These are phyloP conservation scores for Cetonia aurata DNA, from an alignment of 2,888 invertebrate genomes.

Conservation along the genomic window DNA sequence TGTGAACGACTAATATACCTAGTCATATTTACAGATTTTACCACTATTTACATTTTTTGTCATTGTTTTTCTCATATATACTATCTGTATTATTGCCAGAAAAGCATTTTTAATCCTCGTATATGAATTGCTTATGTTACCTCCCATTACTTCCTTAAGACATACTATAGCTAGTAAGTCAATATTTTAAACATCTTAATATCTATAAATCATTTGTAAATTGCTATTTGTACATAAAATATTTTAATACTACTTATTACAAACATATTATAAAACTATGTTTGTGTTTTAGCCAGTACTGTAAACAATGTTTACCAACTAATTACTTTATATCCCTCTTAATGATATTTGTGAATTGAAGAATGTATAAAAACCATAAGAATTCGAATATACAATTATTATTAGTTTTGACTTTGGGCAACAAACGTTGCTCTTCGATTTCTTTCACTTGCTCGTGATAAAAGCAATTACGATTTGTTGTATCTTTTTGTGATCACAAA, in stretches of 20 bases:
- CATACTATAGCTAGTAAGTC: constrained; percentile 1
- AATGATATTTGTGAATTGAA: too few relatives aligned
- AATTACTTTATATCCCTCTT: constrained; percentile 7
- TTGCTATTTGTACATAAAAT: constrained; percentile 7
- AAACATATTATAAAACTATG: constrained; percentile 9
- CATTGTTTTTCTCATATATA: neutral
- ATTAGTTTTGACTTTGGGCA: too few relatives aligned
- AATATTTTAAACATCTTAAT: constrained; percentile 9
- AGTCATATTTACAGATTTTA: neutral
- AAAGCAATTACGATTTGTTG: neutral
- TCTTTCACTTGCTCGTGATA: neutral
- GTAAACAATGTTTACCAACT: neutral
- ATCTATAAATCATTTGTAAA: constrained; percentile 5
- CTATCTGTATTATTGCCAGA: too few relatives aligned
- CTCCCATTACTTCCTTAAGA: constrained; percentile 3
- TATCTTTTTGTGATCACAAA: neutral
- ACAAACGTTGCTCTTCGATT: too few relatives aligned
- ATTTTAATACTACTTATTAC: constrained; percentile 7
- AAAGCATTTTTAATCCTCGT: neutral
- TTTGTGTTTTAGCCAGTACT: constrained; percentile 1
- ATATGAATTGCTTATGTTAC: constrained; percentile 9
- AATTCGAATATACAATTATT: too few relatives aligned
- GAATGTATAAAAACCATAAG: too few relatives aligned
- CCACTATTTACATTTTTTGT: neutral
- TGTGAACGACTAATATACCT: too few relatives aligned